A percentile compares a stretch with the other conserved stretches of the same genome.
phyloP scores from a whole-genome alignment of 2,888 invertebrate species.

The Calameuta idolon region DNA sequence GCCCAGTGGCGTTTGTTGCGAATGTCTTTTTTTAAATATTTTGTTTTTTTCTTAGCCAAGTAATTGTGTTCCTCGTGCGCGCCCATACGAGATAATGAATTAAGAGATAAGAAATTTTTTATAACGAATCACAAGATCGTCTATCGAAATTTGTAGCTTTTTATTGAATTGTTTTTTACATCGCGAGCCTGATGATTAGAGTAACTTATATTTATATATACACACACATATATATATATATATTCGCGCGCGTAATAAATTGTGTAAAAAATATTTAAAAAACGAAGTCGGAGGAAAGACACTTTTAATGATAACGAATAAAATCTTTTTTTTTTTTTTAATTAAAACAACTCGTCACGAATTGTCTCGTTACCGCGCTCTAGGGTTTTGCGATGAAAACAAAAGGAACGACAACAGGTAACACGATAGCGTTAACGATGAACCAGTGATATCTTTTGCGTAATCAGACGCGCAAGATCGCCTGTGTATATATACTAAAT shows the following conservation, averaged over 20 bases:
- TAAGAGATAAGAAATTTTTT: background rate
- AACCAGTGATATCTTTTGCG: background rate
- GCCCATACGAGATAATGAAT: background rate
- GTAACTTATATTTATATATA: conserved; percentile 5
- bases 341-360: background rate
- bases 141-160: conserved; percentile 2
- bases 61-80: background rate
- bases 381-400: background rate
- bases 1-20: background rate
- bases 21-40: background rate
- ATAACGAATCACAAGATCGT: background rate
- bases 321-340: background rate
- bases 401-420: background rate
- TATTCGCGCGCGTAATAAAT: background rate
- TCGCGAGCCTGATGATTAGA: conserved; percentile 22
- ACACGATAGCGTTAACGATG: background rate
- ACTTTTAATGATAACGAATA: background rate
- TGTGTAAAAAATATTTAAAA: background rate
- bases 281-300: background rate
- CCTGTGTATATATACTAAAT: background rate
- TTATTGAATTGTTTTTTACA: conserved; percentile 16
- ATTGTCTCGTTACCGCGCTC: background rate
- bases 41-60: background rate
- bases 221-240: background rate
- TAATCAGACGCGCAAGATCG: background rate